Evolutionary conservation across 2,113 vertebrate genomes (phyloP), one percentile per base, ranked within the genome.

Genomic region (Rana temporaria): DNA sequence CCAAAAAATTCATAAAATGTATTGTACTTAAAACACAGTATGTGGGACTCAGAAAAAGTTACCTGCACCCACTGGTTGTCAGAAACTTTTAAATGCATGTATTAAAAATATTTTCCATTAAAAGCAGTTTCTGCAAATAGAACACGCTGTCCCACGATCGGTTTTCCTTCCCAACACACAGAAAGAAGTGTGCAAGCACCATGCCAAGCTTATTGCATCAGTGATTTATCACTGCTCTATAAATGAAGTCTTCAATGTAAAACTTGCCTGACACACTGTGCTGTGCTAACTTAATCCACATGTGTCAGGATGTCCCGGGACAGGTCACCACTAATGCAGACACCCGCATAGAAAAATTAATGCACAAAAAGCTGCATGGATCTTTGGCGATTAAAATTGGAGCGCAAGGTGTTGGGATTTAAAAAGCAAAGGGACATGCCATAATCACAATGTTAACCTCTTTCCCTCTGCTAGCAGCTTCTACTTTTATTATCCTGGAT

Each of bases 191-290:
- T 34, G 42, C 3, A 34, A 12, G 17, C 15, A 22, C 70, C 4
- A 18, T n/a, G 17, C 53, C 18, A 57, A 15, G 52, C 24, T 57
- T 57, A 73, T 57, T 32, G 18, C 53, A 57, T 73, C 53, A 32
- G 26, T 73, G 22, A 73, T 73, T 73, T 73, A 73, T 73, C 52
- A 72, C 52, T 30, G 24, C 16, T 56, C 19, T 22, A 12, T 73
- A 73, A 57, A 73, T 73, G 34, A 32, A 73, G 55, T 0, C 71
- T 57, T 73, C 26, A 52, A 52, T 14, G 53, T 26, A 72, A 30
- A 16, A 71, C 42, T 30, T 15, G 24, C 17, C 17, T 26, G 55
- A 73, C 26, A 73, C 6, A 34, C 24, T 57, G 70, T 32, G 70
- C 53, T 72, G 17, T 56, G 22, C 22, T 71, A 71, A 53, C 69